Evolutionary conservation across 2,888 invertebrate species (phyloP).

Genomic region (Drosophila longiperda): DNA sequence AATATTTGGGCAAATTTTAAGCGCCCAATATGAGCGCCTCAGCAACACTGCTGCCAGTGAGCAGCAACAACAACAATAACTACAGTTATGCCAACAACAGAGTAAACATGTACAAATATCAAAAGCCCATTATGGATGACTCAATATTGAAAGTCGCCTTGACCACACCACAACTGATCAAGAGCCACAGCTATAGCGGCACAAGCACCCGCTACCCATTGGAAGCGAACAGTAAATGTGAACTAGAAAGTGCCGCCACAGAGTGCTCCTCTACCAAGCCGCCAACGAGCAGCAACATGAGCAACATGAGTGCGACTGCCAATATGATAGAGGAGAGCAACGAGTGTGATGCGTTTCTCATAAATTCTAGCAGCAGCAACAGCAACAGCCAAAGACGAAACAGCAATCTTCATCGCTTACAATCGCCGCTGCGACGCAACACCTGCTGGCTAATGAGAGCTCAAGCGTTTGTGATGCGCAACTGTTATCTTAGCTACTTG

Average conservation of each 20-base stretch:
- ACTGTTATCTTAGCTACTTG: constrained; percentile 85
- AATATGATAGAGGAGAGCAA: constrained; percentile 46
- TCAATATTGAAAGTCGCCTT: constrained; percentile 24
- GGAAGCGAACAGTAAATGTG: constrained; percentile 20
- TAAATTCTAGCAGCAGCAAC: constrained; percentile 22
- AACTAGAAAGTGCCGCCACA: not conserved
- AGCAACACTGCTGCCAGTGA: constrained; percentile 35
- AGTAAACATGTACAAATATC: constrained; percentile 36
- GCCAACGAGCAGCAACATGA: constrained; percentile 1
- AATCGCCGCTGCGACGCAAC: constrained; percentile 46
- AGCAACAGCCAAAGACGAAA: constrained; percentile 12
- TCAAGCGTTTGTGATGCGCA: constrained; percentile 76
- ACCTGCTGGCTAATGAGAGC: constrained; percentile 76
- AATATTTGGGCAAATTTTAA: constrained; percentile 26
- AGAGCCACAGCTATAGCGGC: constrained; percentile 73
- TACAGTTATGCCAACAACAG: constrained; percentile 59
- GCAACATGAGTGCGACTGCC: constrained; percentile 9
- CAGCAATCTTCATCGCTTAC: constrained; percentile 26
- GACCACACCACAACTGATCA: constrained; percentile 58
- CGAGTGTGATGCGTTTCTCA: constrained; percentile 67
- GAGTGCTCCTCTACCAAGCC: constrained; percentile 3
- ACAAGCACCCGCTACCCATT: constrained; percentile 29
- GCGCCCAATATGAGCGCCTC: constrained; percentile 38
- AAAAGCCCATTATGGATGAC: constrained; percentile 38
- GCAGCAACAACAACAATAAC: constrained; percentile 20